These are phyloP conservation scores for Melozone crissalis DNA, from an alignment of 2,113 vertebrate species.

Conservation along the genomic window DNA sequence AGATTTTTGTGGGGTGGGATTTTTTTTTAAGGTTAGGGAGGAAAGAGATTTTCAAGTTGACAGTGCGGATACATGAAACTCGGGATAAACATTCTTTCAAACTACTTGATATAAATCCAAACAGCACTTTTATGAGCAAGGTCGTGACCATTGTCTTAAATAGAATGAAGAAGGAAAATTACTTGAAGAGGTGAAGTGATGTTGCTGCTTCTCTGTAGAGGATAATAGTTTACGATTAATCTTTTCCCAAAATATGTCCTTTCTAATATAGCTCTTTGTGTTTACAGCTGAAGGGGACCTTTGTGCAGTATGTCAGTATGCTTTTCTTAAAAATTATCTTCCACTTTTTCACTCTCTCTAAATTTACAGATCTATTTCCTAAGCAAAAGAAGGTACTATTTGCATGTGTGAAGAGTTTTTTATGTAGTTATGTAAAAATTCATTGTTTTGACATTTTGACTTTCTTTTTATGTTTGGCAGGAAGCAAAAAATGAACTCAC, in stretches of 20 bases:
- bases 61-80: background rate
- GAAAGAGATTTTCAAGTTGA: background rate
- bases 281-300: background rate
- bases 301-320: background rate
- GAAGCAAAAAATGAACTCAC: background rate
- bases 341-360: background rate
- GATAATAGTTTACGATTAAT: background rate
- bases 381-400: background rate
- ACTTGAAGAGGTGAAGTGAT: background rate
- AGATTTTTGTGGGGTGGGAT: background rate
- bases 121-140: background rate
- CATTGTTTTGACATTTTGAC: background rate
- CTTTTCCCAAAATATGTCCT: background rate
- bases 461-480: background rate
- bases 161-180: background rate
- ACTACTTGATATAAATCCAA: background rate
- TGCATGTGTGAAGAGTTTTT: background rate
- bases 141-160: background rate
- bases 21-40: background rate
- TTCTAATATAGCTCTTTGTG: background rate
- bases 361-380: background rate
- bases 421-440: background rate
- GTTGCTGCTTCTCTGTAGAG: background rate
- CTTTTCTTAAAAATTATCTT: background rate
- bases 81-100: background rate